phyloP scores from a whole-genome alignment of 1,140 invertebrate species.

The Drosophila ambigua region DNA sequence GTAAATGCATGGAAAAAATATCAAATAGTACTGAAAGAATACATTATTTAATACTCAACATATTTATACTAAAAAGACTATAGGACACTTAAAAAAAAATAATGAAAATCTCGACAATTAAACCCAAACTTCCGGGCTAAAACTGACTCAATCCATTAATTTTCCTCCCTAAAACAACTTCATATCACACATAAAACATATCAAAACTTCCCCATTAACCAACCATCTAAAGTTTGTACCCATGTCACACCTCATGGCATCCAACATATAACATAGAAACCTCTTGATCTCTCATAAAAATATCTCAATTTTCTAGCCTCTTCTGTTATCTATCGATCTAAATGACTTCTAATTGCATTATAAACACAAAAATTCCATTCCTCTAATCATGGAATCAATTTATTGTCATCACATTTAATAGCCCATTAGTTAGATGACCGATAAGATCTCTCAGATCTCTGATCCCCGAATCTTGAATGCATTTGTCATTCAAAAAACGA shows the following conservation, averaged over 20 bases:
- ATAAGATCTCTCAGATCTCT: slow-evolving; percentile 30
- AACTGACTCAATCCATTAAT: no score
- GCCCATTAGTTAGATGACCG: slow-evolving; percentile 35
- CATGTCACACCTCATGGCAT: not conserved
- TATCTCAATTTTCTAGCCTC: slow-evolving; percentile 17
- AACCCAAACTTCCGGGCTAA: no score
- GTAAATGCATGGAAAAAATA: no score
- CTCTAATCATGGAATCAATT: slow-evolving; percentile 45
- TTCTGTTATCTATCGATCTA: slow-evolving; percentile 15
- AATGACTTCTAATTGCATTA: slow-evolving; percentile 45
- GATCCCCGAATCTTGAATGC: slow-evolving; percentile 35
- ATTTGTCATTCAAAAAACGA: slow-evolving; percentile 44
- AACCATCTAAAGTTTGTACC: not conserved
- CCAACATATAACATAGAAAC: not conserved
- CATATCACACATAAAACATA: no score
- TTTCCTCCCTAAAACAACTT: no score
- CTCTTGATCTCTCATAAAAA: slow-evolving; percentile 13
- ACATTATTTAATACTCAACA: no score
- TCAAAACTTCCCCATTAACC: not conserved
- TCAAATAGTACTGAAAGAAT: no score
- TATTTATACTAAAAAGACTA: no score
- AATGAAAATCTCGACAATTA: no score
- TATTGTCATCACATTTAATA: slow-evolving; percentile 51
- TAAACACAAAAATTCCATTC: slow-evolving; percentile 34
- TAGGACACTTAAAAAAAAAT: no score